phyloP scores from a whole-genome alignment of 37 sponge, comb jelly and placozoan genomes.

The Theonella swinhoei region DNA sequence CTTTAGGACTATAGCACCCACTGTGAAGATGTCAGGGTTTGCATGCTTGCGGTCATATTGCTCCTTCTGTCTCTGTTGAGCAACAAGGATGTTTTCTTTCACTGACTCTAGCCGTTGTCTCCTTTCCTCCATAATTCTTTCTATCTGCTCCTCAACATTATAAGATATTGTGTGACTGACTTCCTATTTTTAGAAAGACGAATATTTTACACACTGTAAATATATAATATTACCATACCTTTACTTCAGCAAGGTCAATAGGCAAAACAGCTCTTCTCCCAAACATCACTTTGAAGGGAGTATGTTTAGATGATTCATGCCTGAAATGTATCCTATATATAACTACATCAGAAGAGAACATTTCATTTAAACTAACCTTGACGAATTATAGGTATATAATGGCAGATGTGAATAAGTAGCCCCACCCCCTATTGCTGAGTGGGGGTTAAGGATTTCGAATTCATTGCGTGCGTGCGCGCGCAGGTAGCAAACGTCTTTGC shows the following conservation, averaged over 20 bases:
- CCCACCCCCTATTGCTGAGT: too few species aligned
- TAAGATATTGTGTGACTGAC: too few species aligned
- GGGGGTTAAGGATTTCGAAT: too few species aligned
- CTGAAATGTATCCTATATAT: too few species aligned
- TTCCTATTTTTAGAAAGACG: too few species aligned
- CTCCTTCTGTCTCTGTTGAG: slow-evolving; percentile 41
- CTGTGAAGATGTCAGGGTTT: background rate
- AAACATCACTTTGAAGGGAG: slow-evolving; percentile 59
- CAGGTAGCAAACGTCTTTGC: too few species aligned
- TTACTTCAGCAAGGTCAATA: slow-evolving; percentile 32
- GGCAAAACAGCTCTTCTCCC: slow-evolving; percentile 26
- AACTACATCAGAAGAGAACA: too few species aligned
- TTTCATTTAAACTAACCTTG: too few species aligned
- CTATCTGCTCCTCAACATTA: background rate
- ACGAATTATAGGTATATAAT: slow-evolving; percentile 43
- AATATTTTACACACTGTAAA: too few species aligned
- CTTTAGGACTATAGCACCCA: slow-evolving; percentile 45
- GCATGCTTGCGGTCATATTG: slow-evolving; percentile 36
- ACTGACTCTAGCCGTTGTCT: background rate
- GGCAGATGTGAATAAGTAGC: too few species aligned
- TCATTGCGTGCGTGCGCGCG: too few species aligned
- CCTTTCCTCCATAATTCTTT: background rate
- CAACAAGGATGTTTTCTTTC: slow-evolving; percentile 30
- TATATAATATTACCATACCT: too few species aligned
- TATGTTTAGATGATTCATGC: slow-evolving; percentile 48